Base-by-base conservation (phyloP, 2,797 vertebrate species). In the Gobionotothen gibberifrons region DNA sequence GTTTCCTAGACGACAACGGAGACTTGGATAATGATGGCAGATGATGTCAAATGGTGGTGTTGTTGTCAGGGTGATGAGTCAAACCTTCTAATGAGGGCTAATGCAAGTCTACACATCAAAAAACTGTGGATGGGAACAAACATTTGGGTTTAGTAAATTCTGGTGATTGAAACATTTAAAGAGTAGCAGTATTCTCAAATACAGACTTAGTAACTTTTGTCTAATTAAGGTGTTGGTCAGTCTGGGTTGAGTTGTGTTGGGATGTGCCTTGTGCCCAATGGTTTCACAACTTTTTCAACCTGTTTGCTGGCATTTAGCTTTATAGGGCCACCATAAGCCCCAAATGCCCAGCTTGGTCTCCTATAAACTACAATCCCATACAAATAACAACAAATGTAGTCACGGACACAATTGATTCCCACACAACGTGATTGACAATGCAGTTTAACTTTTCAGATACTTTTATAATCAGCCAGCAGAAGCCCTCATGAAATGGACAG, bases 11-110 rank as follows among this genome's bases (percentile, higher is more conserved):
- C 87, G 87, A 92, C 94, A 95, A 94, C 90, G 92, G 94, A 89
- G 95, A 48, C 58, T 44, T 47, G 75, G 94, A 93, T 96, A 96
- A 96, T 95, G 93, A 95, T 96, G 95, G 97, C 85, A 95, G 94
- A 96, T 96, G 79, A 61, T 65, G 51, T 57, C 14, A 19, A 69
- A 67, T 69, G 69, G 61, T 46, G 46, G 3, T 40, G 53, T 42
- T 14, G 83, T 82, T 63, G 73, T 74, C 78, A 57, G 36, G 73
- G 68, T 12, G 76, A 86, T 17, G 67, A 69, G 40, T 62, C 29
- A 47, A 48, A 48, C 26, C 54, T 9, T 56, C 26, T 63, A 70
- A 72, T 48, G 15, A 80, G 55, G 44, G 8, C 49, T 29, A 53
- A 36, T 26, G 39, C 14, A 22, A 32, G 58, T 21, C 55, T 65